Percentiles rank a stretch among this genome's conserved stretches.
These are phyloP conservation scores for Pangasianodon hypophthalmus DNA, from an alignment of 2,113 vertebrate species.

Conservation along the genomic window DNA sequence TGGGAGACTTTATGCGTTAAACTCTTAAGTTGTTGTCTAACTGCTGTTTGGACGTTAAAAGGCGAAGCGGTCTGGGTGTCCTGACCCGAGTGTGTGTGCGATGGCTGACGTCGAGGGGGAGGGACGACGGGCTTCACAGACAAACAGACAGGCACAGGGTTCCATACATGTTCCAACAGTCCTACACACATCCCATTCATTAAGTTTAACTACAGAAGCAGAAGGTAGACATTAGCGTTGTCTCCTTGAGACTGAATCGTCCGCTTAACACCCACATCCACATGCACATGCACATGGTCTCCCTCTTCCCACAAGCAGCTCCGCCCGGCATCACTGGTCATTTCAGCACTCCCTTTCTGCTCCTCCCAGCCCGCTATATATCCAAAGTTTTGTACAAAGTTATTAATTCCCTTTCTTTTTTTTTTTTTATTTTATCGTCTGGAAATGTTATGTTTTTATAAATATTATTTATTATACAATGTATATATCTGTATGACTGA, in stretches of 20 bases:
- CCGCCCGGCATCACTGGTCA: constrained; percentile 29
- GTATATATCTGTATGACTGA: constrained; percentile 99
- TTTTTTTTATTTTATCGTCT: constrained; percentile 89
- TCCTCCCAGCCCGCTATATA: constrained; percentile 83
- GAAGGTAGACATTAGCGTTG: constrained; percentile 57
- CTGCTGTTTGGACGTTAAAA: constrained; percentile 28
- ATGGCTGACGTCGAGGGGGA: constrained; percentile 18
- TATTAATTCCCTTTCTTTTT: constrained; percentile 87
- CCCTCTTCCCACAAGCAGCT: constrained; percentile 48
- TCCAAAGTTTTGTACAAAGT: constrained; percentile 99
- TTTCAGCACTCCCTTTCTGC: constrained; percentile 59
- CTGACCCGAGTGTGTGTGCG: constrained; percentile 15
- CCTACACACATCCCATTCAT: constrained; percentile 66
- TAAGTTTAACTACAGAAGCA: constrained; percentile 63
- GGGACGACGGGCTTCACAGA: constrained; percentile 41
- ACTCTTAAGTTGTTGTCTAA: neutral
- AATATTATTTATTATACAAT: constrained; percentile 99
- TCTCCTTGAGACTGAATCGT: constrained; percentile 59
- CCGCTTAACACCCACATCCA: constrained; percentile 51
- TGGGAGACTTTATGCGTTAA: neutral
- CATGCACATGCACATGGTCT: constrained; percentile 36
- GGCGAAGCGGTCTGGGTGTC: constrained; percentile 19
- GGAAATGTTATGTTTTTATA: constrained; percentile 99
- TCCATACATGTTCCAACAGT: constrained; percentile 69
- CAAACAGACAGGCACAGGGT: constrained; percentile 54